These are phyloP conservation scores for Enoplosus armatus DNA, from an alignment of 2,797 vertebrate species.

Conservation along the genomic window DNA sequence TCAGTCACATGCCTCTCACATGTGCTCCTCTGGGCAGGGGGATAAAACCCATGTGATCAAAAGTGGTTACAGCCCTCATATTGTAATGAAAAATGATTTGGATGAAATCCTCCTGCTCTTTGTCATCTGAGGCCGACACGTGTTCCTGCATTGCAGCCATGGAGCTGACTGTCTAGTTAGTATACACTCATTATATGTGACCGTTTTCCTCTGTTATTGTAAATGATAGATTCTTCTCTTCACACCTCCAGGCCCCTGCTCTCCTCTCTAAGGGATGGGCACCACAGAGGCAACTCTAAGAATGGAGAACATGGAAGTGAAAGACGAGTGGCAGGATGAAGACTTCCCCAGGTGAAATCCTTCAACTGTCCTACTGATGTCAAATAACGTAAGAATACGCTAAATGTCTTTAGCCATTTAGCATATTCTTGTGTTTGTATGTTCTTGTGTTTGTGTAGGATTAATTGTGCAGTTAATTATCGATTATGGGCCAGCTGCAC, in stretches of 20 bases:
- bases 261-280: conserved; percentile 84
- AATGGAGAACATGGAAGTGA: conserved; percentile 93
- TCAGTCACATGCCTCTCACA: conserved; percentile 81
- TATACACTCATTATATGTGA: not conserved
- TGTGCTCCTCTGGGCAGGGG: conserved; percentile 54
- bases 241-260: conserved; percentile 57
- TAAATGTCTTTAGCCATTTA: too few species aligned
- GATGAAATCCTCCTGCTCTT: conserved; percentile 13
- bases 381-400: too few species aligned
- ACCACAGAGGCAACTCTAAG: conserved; percentile 91
- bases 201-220: conserved; percentile 18
- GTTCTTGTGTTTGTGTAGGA: not conserved
- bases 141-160: conserved; percentile 9
- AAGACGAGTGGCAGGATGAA: conserved; percentile 95
- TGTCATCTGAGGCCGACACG: conserved; percentile 8
- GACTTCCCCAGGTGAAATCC: conserved; percentile 91
- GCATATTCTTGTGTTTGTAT: not conserved
- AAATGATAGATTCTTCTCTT: conserved; percentile 4
- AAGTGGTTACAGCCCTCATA: conserved; percentile 44
- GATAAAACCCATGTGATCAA: conserved; percentile 66
- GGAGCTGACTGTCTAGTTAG: not conserved
- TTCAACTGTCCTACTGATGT: not conserved
- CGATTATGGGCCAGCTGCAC: not conserved
- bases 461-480: not conserved
- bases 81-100: conserved; percentile 35